Evolutionary conservation across 2,113 vertebrate species (phyloP), one percentile per base, ranked within the genome.

Genomic region (Osmerus mordax): DNA sequence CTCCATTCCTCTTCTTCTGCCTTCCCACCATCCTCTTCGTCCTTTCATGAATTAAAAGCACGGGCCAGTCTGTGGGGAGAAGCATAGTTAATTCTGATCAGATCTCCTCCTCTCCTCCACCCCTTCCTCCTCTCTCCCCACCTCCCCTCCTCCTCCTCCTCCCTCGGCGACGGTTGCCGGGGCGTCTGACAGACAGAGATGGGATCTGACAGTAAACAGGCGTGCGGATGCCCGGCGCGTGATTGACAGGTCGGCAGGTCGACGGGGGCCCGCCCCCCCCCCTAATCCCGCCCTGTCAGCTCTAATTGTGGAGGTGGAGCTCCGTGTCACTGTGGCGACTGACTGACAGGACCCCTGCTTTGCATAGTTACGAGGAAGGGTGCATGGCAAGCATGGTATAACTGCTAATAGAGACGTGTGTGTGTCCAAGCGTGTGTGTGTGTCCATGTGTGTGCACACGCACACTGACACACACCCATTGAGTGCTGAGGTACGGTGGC

Each of bases 231-330:
- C 91, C 90, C 90, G 78, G 87, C 72, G 84, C 87, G 84, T 92
- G 92, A 93, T 93, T 93, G 92, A 92, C 92, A 92, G 83, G 88
- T 89, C 81, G 88, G 87, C 89, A 89, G 88, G 91, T 93, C 87
- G 90, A 89, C 83, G 86, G 88, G 86, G 87, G 87, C 82, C 86
- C 88, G 89, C 87, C 88, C 89, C 85, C 85, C 86, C 90, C 90
- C 92, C 91, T 92, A 93, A 92, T 93, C 91, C 91, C 92, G 92
- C 91, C 89, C 92, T 93, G 92, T 92, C 92, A 93, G 91, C 88
- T 92, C 90, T 92, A 93, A 93, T 93, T 92, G 92, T 90, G 89
- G 89, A 93, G 92, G 92, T 93, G 91, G 91, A 89, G 91, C 90
- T 90, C 88, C 65, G 71, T 93, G 92, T 92, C 91, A 92, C 89